A percentile compares a stretch with the other conserved stretches of the same genome.
Conservation (phyloP, 2,113 vertebrate species). For the human region DNA sequence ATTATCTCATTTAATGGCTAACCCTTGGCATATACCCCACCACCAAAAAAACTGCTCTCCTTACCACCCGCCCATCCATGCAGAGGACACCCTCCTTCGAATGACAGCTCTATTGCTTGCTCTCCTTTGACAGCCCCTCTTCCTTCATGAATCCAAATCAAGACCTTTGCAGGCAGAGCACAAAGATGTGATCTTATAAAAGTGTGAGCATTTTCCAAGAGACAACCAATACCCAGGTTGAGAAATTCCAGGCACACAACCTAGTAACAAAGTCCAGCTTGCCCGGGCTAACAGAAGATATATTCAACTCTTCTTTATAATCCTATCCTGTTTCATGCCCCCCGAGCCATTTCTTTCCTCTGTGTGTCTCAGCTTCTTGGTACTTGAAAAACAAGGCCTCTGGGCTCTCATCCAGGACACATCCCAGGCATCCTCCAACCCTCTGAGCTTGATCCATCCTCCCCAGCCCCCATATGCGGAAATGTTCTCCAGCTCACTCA, state of each 20-base stretch:
- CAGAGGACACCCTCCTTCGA: neutral
- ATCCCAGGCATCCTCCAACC: constrained; percentile 1
- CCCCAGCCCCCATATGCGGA: neutral
- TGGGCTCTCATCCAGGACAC: constrained; percentile 44
- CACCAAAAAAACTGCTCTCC: neutral
- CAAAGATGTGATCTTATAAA: constrained; percentile 54
- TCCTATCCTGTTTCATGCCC: constrained; percentile 2
- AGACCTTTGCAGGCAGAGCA: constrained; percentile 57
- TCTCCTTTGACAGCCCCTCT: neutral
- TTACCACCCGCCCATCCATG: neutral
- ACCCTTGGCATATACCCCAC: neutral
- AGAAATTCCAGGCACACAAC: constrained; percentile 50
- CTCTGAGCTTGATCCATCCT: neutral
- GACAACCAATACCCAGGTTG: neutral
- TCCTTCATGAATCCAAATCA: constrained; percentile 33
- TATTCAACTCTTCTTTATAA: constrained; percentile 35
- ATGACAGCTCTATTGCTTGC: constrained; percentile 62
- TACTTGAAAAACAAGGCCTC: constrained; percentile 62
- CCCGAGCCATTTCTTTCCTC: constrained; percentile 43
- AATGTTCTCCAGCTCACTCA: neutral
- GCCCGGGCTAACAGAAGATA: neutral
- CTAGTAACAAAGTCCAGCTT: constrained; percentile 54
- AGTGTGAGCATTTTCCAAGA: constrained; percentile 43
- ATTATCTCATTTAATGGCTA: neutral
- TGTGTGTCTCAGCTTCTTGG: neutral